Percentiles rank a stretch among this genome's conserved stretches.
phyloP scores from a whole-genome alignment of 1,140 invertebrate species.

The Orius insidiosus region DNA sequence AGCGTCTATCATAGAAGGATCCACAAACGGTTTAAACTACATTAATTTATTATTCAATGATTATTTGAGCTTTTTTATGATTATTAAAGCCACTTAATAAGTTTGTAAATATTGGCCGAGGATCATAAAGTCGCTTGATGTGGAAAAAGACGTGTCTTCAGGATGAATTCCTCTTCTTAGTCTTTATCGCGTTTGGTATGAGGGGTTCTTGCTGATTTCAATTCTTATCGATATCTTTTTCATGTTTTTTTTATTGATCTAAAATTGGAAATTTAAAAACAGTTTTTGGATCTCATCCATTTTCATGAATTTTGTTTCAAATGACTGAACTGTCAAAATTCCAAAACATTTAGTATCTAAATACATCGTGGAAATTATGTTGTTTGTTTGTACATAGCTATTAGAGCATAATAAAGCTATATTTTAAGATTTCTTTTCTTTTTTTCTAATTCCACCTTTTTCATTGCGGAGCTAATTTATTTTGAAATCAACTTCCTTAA shows the following conservation, averaged over 20 bases:
- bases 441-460: no score
- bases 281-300: not conserved
- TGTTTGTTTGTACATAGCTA: not conserved
- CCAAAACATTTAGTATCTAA: no score
- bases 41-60: no score
- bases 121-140: not conserved
- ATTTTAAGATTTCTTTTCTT: not conserved
- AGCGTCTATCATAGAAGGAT: no score
- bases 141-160: conserved; percentile 16
- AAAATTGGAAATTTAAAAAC: not conserved
- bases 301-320: not conserved
- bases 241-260: not conserved
- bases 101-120: no score
- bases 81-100: not conserved
- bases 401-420: not conserved
- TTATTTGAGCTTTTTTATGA: not conserved
- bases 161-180: conserved; percentile 16
- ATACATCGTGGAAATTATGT: no score
- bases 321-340: no score
- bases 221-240: conserved; percentile 10
- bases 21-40: not conserved
- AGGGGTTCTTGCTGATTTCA: conserved; percentile 19
- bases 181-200: conserved; percentile 4
- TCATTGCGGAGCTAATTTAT: no score
- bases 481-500: no score